Base-by-base conservation (phyloP, 2,888 invertebrate genomes). In the Apeira syringaria region DNA sequence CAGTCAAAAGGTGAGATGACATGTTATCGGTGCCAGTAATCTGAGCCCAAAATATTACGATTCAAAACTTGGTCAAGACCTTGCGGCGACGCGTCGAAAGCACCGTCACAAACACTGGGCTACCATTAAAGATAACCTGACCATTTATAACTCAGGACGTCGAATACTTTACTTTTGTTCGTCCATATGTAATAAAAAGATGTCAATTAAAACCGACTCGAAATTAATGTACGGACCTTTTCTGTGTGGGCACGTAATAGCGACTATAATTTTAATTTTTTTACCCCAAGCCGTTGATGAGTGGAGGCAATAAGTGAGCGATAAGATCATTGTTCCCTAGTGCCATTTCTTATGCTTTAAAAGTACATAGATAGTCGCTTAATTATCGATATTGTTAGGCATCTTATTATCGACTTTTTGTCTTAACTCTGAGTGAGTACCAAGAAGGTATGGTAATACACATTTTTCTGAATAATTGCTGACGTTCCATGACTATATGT, bases 31-130 rank as follows among this genome's bases (percentile, higher is more conserved):
- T 59, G 61, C 56, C 65, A 75, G 90, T 90, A 90, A 90, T 90
- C 90, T 87, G 84, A 88, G 72, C 81, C 84, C 85, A 82, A 89
- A 90, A 88, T 90, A 90, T 90, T 90, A 90, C 85, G 84, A 88
- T 84, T 86, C 84, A 83, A 83, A 88, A 88, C 83, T 88, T 88
- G 86, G 87, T 81, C 84, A 85, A 80, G 80, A 80, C 78, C 82
- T 83, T 80, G 80, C 48, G 47, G 68, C 52, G 52, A 50, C 59
- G 53, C 65, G 64, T 67, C 63, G 64, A 64, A 60, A 67, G 64
- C 58, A 64, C 53, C 68, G 72, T 78, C 77, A 77, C 76, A 73
- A 77, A 78, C 80, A 72, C 70, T 68, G 77, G 72, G 56, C 65
- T 77, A 80, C 81, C 83, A 83, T 84, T 83, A 82, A 75, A 69